Conservation (phyloP, 2,113 vertebrate species). For the Gymnarchus niloticus region DNA sequence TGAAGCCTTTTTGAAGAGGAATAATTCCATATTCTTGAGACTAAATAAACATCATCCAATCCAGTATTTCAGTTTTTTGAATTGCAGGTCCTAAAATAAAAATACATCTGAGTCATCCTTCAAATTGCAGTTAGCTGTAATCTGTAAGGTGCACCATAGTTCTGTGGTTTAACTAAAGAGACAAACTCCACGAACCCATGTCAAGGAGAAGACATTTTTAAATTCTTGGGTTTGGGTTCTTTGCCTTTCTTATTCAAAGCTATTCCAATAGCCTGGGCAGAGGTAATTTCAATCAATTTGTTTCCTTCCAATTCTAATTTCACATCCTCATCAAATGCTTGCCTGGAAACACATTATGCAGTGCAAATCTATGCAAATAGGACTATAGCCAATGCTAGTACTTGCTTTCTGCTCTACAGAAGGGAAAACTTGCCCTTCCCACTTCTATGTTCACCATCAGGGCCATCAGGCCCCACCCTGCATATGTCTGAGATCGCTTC, state of each 20-base stretch:
- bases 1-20: background rate
- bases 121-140: background rate
- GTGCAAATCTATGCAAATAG: background rate
- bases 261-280: background rate
- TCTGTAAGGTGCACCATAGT: background rate
- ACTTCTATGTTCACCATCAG: background rate
- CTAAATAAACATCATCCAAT: background rate
- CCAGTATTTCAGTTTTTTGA: background rate
- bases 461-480: background rate
- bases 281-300: background rate
- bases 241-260: conserved; percentile 3
- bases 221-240: background rate
- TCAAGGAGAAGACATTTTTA: background rate
- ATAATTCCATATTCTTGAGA: background rate
- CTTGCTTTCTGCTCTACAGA: no score
- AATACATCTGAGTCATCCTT: background rate
- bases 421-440: background rate
- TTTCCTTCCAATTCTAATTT: background rate
- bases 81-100: background rate
- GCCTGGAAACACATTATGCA: background rate
- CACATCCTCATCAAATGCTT: background rate
- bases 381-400: background rate
- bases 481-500: no score
- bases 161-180: background rate
- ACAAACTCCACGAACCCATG: background rate